Percentiles rank a stretch among this genome's conserved stretches.
phyloP scores from a whole-genome alignment of 2,888 invertebrate genomes.

The Drosophila differens region DNA sequence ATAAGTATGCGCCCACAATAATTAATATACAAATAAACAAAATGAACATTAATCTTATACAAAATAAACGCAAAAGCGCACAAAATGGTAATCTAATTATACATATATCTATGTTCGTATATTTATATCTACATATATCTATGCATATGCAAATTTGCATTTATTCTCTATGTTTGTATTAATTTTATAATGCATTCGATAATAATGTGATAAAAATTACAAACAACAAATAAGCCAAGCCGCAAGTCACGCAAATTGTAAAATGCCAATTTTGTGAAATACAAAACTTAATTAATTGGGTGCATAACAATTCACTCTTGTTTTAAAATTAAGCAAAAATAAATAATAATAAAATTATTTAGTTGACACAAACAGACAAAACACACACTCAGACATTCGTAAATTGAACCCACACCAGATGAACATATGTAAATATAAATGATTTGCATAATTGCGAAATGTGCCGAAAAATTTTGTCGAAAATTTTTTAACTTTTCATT shows the following conservation, averaged over 20 bases:
- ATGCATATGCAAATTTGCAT: conserved; percentile 39
- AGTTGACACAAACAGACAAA: conserved; percentile 38
- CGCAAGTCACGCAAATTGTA: conserved; percentile 51
- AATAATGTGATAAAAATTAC: conserved; percentile 41
- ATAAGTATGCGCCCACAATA: conserved; percentile 28
- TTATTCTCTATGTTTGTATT: conserved; percentile 27
- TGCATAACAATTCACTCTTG: conserved; percentile 68
- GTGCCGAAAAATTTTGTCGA: conserved; percentile 49
- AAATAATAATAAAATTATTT: conserved; percentile 73
- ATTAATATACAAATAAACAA: conserved; percentile 27
- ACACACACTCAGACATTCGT: conserved; percentile 23
- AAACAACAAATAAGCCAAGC: conserved; percentile 63
- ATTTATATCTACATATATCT: conserved; percentile 13
- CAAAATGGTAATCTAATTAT: conserved; percentile 48
- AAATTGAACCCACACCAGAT: conserved; percentile 59
- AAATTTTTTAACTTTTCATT: conserved; percentile 72
- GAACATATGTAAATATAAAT: conserved; percentile 31
- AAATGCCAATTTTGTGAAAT: conserved; percentile 37
- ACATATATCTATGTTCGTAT: conserved; percentile 22
- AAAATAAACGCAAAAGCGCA: conserved; percentile 25
- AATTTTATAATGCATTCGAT: conserved; percentile 40
- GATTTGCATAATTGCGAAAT: conserved; percentile 18
- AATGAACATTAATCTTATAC: conserved; percentile 36
- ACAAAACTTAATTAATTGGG: conserved; percentile 59
- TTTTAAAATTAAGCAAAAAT: conserved; percentile 51